Evolutionary conservation across 2,797 vertebrate species (phyloP).

Genomic region (Leptatherina wallacei): DNA sequence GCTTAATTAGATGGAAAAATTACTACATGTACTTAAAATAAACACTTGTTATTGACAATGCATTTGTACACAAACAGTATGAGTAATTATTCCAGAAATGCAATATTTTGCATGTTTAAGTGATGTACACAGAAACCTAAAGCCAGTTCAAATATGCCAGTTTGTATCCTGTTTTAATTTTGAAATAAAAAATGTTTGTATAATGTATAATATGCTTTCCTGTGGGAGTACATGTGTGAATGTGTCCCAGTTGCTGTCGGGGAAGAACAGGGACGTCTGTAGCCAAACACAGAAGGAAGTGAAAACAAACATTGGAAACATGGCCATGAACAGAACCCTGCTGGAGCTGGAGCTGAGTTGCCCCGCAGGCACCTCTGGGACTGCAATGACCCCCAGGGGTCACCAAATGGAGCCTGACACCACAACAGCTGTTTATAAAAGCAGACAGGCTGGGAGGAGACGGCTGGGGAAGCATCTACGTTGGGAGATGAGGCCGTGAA

Average conservation of each 20-base stretch:
- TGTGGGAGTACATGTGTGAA: conserved; percentile 80
- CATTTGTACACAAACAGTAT: conserved; percentile 10
- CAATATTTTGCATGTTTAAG: conserved; percentile 9
- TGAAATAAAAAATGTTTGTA: conserved; percentile 54
- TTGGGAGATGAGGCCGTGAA: conserved; percentile 48
- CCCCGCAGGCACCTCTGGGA: conserved; percentile 74
- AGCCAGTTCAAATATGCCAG: conserved; percentile 40
- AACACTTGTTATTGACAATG: conserved; percentile 10
- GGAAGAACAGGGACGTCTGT: conserved; percentile 64
- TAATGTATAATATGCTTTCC: conserved; percentile 73
- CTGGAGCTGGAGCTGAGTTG: conserved; percentile 63
- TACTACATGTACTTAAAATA: neutral
- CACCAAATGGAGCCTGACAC: conserved; percentile 72
- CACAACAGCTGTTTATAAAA: conserved; percentile 79
- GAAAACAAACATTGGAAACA: conserved; percentile 79
- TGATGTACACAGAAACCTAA: conserved; percentile 42
- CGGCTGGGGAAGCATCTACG: conserved; percentile 47
- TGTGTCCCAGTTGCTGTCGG: conserved; percentile 62
- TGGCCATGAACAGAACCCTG: conserved; percentile 70
- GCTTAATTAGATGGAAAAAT: neutral
- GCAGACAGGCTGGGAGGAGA: conserved; percentile 64
- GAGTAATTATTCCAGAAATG: conserved; percentile 15
- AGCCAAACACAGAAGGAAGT: conserved; percentile 72
- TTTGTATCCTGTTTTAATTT: conserved; percentile 72
- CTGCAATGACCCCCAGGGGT: conserved; percentile 66